Evolutionary conservation across 2,888 invertebrate species (phyloP), one percentile per base, ranked within the genome.

Genomic region (Synanthedon formicaeformis): DNA sequence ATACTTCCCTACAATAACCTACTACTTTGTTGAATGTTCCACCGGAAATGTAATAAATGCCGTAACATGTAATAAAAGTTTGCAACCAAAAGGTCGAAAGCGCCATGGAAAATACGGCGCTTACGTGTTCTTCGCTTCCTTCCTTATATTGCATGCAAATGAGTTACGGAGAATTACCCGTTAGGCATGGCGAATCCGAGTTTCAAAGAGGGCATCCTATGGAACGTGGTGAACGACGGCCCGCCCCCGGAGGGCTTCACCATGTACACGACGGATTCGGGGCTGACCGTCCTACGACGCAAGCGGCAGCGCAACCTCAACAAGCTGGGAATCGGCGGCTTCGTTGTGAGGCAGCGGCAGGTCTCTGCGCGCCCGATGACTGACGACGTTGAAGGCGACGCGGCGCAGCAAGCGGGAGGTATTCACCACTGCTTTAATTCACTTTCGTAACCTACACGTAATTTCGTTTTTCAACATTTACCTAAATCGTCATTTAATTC

Each of bases 241-340:
- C 92, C 94, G 0, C 92, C 94, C 0, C 96, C 96, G 0, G 94
- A 94, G 66, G 95, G 95, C 10, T 95, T 94, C 68, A 93, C 93
- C 13, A 88, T 94, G 50, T 92, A 92, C 66, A 93, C 93, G 0
- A 93, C 93, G 56, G 96, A 96, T 62, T 92, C 91, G 14, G 96
- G 96, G 0, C 89, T 93, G n/a, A 91, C 92, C 12, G 92, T 96
- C 49, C 79, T 96, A 55, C 88, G 95, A 54, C 90, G 95, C 56
- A 96, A 96, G 75, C 89, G 96, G 51, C 96, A 96, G 72, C 88
- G 96, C 51, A 96, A 96, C 78, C 81, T 96, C 48, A 95, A 96
- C 71, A 96, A 96, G 76, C 87, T 96, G 41, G 92, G 91, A 5
- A 96, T 97, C 56, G 97, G 97, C 4, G 97, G 97, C 0, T 97